Evolutionary conservation across 2,797 vertebrate genomes (phyloP).

Genomic region (Sebastes trivittatus): DNA sequence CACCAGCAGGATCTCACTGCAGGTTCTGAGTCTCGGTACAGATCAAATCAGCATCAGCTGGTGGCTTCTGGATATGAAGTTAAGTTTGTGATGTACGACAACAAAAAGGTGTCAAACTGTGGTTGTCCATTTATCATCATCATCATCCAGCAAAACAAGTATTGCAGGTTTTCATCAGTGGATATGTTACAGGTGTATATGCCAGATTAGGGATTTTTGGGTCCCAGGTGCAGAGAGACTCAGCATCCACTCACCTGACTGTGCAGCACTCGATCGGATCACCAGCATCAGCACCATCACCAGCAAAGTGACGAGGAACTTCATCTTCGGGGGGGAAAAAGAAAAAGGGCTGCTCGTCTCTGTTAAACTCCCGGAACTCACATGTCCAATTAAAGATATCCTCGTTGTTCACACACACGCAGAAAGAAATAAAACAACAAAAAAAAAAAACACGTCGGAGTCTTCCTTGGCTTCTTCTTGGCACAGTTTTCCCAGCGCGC

Average conservation of each 20-base stretch:
- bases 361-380: constrained; percentile 75
- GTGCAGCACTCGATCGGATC: constrained; percentile 71
- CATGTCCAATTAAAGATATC: constrained; percentile 80
- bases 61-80: constrained; percentile 34
- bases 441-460: not conserved
- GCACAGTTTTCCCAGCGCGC: constrained; percentile 31
- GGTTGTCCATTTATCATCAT: not conserved
- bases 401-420: constrained; percentile 29
- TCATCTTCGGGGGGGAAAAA: constrained; percentile 67
- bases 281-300: constrained; percentile 48
- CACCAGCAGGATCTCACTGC: not conserved
- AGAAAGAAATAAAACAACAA: not conserved
- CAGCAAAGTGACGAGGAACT: constrained; percentile 78
- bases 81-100: constrained; percentile 28
- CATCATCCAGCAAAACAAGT: not conserved
- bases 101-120: not conserved
- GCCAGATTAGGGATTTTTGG: not conserved
- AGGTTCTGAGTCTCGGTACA: constrained; percentile 14
- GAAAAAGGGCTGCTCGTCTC: constrained; percentile 44
- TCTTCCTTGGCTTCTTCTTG: constrained; percentile 38
- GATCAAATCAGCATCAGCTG: not conserved
- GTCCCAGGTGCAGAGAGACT: not conserved
- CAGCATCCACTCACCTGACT: constrained; percentile 80
- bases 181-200: not conserved
- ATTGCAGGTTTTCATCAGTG: accelerated